Conservation (phyloP, 2,113 vertebrate genomes). For the Anoplopoma fimbria region DNA sequence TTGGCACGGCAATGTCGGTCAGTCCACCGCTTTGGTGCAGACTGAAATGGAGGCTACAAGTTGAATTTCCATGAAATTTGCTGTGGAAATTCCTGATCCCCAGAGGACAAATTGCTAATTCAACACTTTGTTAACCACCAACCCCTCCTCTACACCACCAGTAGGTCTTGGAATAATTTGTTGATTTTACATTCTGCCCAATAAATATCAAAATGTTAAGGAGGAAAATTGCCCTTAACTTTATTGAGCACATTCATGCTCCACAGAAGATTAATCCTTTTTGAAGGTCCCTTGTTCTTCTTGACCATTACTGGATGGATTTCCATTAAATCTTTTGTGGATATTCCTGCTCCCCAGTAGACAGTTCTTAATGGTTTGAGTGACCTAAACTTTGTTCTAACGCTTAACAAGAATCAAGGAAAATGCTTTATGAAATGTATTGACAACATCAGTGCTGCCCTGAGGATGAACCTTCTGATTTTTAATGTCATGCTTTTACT, state of each 20-base stretch:
- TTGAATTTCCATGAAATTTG: not conserved
- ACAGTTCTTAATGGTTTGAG: not conserved
- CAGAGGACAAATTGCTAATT: not conserved
- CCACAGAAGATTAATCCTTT: not conserved
- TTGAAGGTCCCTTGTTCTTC: not conserved
- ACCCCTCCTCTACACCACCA: no score
- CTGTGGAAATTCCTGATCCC: not conserved
- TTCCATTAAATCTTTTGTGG: not conserved
- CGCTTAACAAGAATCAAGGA: not conserved
- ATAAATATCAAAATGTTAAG: not conserved
- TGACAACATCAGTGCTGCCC: not conserved
- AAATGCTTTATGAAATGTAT: not conserved
- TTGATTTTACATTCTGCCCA: not conserved
- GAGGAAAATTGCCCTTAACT: not conserved
- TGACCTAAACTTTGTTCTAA: not conserved
- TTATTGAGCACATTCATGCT: not conserved
- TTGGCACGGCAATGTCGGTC: not conserved
- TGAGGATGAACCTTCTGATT: not conserved
- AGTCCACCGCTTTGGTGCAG: not conserved
- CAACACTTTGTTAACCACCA: not conserved
- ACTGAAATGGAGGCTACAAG: not conserved
- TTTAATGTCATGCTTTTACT: not conserved
- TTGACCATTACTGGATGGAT: not conserved
- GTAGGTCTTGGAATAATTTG: no score
- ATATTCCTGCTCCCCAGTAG: not conserved